phyloP scores from a whole-genome alignment of 53 echinoderm and acorn worm species.

The Pentamera pediparva region DNA sequence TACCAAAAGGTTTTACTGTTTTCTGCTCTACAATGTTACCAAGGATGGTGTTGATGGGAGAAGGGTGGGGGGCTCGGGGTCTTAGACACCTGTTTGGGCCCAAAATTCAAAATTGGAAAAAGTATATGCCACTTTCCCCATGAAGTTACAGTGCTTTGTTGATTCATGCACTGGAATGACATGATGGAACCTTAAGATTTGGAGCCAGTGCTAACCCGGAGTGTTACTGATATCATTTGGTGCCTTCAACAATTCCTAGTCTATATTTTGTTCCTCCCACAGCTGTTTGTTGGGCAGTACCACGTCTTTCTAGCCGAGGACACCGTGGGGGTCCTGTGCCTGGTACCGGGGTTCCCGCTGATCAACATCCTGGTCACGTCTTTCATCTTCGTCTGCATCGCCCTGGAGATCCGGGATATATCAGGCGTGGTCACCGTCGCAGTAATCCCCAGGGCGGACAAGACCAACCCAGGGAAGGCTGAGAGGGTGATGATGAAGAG shows the following conservation, averaged over 20 bases:
- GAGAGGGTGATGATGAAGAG: slow-evolving; percentile 47
- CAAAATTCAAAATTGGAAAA: no score
- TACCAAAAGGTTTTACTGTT: no score
- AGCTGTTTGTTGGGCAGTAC: slow-evolving; percentile 91
- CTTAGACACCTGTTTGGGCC: no score
- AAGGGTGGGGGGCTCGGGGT: no score
- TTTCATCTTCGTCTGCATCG: slow-evolving; percentile 85
- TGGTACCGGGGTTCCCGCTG: slow-evolving; percentile 73
- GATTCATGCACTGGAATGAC: no score
- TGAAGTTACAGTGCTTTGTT: no score
- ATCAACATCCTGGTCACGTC: slow-evolving; percentile 73
- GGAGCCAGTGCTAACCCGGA: no score
- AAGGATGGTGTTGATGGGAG: no score
- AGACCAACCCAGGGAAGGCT: neutral
- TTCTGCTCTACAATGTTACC: no score
- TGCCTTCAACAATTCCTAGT: neutral
- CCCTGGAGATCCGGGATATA: slow-evolving; percentile 68
- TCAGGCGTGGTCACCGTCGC: slow-evolving; percentile 51
- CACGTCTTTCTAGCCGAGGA: slow-evolving; percentile 95
- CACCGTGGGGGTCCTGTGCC: slow-evolving; percentile 68
- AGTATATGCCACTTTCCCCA: no score
- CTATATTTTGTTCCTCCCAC: slow-evolving; percentile 11
- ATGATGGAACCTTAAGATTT: no score
- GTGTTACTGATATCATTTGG: neutral
- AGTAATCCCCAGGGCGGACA: slow-evolving; percentile 57